Evolutionary conservation across 2,113 vertebrate genomes (phyloP).

Genomic region (Symphodus melops): DNA sequence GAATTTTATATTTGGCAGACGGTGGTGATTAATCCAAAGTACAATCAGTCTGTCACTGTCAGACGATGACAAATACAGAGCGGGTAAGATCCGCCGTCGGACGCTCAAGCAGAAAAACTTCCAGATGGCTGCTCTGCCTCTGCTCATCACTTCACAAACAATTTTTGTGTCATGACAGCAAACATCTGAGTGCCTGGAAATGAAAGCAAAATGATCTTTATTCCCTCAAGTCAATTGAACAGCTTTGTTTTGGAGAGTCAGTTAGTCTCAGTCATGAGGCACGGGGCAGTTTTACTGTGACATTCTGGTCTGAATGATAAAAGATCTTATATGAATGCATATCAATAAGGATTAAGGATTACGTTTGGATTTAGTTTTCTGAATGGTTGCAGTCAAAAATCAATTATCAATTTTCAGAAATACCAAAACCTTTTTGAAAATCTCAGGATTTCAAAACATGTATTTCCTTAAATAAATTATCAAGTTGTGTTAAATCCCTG

Average conservation of each 20-base stretch:
- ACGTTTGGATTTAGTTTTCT: no score
- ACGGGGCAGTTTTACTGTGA: neutral
- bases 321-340: no score
- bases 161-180: conserved; percentile 25
- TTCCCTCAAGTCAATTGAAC: neutral
- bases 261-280: neutral
- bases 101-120: conserved; percentile 13
- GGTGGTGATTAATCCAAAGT: conserved; percentile 41
- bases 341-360: no score
- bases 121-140: conserved; percentile 34
- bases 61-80: conserved; percentile 34
- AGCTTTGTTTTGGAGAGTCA: neutral
- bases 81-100: conserved; percentile 2
- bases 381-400: no score
- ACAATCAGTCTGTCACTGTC: conserved; percentile 48
- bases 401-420: no score
- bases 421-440: no score
- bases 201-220: neutral
- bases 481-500: no score
- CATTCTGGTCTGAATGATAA: conserved; percentile 3
- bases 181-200: conserved; percentile 9
- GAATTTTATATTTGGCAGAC: conserved; percentile 17
- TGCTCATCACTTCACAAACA: conserved; percentile 3
- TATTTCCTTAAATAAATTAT: no score
- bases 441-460: no score